These are phyloP conservation scores for Leptopilina boulardi DNA, from an alignment of 1,140 invertebrate species.

Conservation along the genomic window DNA sequence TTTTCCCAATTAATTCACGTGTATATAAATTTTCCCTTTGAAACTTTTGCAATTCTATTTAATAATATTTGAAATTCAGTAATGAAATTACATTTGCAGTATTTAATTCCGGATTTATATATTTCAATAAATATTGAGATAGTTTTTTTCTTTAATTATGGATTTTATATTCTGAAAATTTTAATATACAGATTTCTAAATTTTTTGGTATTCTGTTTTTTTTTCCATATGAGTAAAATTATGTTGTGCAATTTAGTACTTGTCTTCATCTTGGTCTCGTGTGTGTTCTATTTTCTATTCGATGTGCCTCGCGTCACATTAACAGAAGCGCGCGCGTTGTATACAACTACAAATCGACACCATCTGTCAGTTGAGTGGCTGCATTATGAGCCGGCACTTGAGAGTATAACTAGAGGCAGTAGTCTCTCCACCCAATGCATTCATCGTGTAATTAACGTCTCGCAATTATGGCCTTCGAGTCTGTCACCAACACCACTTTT, in stretches of 20 bases:
- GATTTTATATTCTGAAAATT: no score
- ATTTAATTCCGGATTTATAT: background rate
- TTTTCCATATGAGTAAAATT: no score
- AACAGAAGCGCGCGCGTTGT: background rate
- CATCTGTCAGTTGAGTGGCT: conserved; percentile 30
- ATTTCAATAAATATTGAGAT: no score
- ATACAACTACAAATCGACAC: conserved; percentile 21
- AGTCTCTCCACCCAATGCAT: background rate
- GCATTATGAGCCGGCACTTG: conserved; percentile 18
- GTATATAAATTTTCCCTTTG: background rate
- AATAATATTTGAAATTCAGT: background rate
- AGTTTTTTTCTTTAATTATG: no score
- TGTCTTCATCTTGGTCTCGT: background rate
- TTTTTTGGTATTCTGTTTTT: no score
- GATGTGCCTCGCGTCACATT: conserved; percentile 2
- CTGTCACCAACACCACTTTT: conserved; percentile 6
- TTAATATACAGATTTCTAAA: no score
- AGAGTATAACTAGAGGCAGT: conserved; percentile 28
- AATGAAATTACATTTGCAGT: background rate
- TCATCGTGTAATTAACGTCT: conserved; percentile 33
- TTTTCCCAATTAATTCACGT: background rate
- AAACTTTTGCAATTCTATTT: background rate
- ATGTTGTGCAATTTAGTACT: background rate
- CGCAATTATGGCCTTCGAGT: conserved; percentile 18
- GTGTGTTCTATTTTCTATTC: background rate